Evolutionary conservation across 2,888 invertebrate genomes (phyloP), one percentile per base, ranked within the genome.

Genomic region (Watsonalla cultraria): DNA sequence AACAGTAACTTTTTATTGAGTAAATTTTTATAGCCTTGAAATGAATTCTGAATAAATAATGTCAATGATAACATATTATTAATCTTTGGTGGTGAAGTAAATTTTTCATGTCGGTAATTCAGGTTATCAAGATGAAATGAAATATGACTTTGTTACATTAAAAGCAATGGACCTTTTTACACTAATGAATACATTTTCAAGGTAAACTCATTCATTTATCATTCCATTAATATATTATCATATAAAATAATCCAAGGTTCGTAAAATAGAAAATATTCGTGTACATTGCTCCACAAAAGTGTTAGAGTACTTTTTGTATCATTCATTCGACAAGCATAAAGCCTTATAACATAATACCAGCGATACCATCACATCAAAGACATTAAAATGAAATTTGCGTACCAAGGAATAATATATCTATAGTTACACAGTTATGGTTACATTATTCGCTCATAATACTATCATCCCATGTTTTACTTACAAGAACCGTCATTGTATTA

Each of bases 361-460:
- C 11, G n/a, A 48, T 48, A 39, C 54, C 46, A 47, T 51, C 54
- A 47, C 57, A 59, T 61, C 59, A 51, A 55, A 54, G 54, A 58
- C 68, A 74, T 74, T 72, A 72, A 76, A 77, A 72, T 66, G 64
- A 75, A 73, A 76, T 77, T 76, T 75, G 67, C 66, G 62, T 66
- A 65, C 52, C 45, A 53, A 60, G 60, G 60, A 64, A 60, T 68
- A 66, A 68, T 64, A 68, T 64, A 59, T 42, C 11, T 42, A 42
- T 11, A 42, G 11, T 11, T 42, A 42, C 42, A 24, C 1, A 24
- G 24, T 24, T 54, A 48, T 34, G 52, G 42, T 53, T 51, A 55
- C 53, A 51, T 37, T 55, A 39, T 47, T 24, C 24, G 35, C 9
- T 33, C 51, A 53, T 34, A 51, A 42, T 42, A 42, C 9, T 42